A percentile compares a stretch with the other conserved stretches of the same genome.
Conservation (phyloP, 2,888 invertebrate genomes). For the Hydriomena furcata region DNA sequence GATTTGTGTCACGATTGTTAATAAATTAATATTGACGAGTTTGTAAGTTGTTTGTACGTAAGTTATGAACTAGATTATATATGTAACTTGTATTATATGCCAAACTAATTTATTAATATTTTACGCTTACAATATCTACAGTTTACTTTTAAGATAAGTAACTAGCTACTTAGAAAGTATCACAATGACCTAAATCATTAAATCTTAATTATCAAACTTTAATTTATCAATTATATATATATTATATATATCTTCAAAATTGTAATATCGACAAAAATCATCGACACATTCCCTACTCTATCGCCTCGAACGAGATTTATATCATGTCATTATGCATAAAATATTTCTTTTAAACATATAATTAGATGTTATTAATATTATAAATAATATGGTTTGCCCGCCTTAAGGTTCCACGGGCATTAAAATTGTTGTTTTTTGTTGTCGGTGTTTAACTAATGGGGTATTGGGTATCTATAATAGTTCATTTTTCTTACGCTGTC, state of each 20-base stretch:
- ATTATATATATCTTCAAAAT: background rate
- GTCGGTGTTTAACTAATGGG: slow-evolving; percentile 44
- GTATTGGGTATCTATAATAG: slow-evolving; percentile 32
- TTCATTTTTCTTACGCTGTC: slow-evolving; percentile 27
- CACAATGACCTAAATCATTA: too few species aligned
- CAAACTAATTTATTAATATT: too few species aligned
- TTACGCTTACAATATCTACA: too few species aligned
- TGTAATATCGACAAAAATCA: slow-evolving; percentile 34
- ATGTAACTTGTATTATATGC: too few species aligned
- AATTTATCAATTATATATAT: too few species aligned
- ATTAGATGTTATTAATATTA: slow-evolving; percentile 83
- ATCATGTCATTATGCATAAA: slow-evolving; percentile 82
- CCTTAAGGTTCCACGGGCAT: slow-evolving; percentile 50
- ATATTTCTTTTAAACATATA: slow-evolving; percentile 82
- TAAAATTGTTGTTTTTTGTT: slow-evolving; percentile 54
- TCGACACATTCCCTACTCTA: slow-evolving; percentile 55
- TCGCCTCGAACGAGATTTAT: slow-evolving; percentile 70
- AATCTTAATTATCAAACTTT: too few species aligned
- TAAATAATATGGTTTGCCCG: slow-evolving; percentile 68
- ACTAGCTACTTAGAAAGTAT: too few species aligned
- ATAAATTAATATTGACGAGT: too few species aligned
- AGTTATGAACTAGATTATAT: too few species aligned
- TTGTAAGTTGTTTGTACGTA: too few species aligned
- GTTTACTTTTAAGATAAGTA: too few species aligned
- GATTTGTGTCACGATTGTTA: too few species aligned